Evolutionary conservation across 1,140 invertebrate genomes (phyloP).

Genomic region (Drosophila kanapiae): DNA sequence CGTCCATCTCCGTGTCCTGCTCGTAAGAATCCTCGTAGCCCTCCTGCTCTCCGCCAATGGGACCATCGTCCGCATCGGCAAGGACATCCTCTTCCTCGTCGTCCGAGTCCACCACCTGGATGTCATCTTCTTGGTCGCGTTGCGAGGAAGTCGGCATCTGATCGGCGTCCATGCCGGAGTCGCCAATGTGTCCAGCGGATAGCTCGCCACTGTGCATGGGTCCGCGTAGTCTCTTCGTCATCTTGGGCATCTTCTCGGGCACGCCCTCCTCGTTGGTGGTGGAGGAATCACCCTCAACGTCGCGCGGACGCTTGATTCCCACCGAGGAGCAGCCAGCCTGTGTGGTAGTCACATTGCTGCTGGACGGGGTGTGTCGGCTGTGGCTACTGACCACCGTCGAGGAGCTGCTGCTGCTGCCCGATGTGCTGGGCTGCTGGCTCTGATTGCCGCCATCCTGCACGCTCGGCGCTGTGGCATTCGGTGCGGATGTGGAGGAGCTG

Average conservation of each 20-base stretch:
- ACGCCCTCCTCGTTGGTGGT: conserved; percentile 86
- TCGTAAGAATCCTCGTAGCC: conserved; percentile 87
- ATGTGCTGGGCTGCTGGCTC: conserved; percentile 78
- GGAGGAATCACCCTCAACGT: conserved; percentile 86
- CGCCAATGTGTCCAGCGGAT: conserved; percentile 84
- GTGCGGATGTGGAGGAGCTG: conserved; percentile 64
- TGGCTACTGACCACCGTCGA: conserved; percentile 85
- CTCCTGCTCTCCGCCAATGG: conserved; percentile 86
- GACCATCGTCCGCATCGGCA: conserved; percentile 70
- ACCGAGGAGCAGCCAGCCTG: conserved; percentile 85
- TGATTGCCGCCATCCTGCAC: conserved; percentile 85
- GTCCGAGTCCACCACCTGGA: conserved; percentile 90
- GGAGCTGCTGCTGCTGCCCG: conserved; percentile 75
- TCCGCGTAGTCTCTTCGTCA: conserved; percentile 84
- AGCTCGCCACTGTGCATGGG: conserved; percentile 72
- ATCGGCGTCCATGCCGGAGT: conserved; percentile 88
- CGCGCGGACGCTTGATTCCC: conserved; percentile 86
- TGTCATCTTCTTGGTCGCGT: conserved; percentile 92
- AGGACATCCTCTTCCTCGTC: conserved; percentile 87
- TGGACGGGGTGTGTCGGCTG: conserved; percentile 87
- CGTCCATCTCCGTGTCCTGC: conserved; percentile 86
- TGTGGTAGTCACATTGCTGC: conserved; percentile 88
- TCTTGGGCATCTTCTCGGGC: conserved; percentile 83
- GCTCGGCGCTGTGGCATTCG: conserved; percentile 69
- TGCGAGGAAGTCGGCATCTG: conserved; percentile 93